Base-by-base conservation (phyloP, 2,888 invertebrate species). In the Chloromyia formosa region DNA sequence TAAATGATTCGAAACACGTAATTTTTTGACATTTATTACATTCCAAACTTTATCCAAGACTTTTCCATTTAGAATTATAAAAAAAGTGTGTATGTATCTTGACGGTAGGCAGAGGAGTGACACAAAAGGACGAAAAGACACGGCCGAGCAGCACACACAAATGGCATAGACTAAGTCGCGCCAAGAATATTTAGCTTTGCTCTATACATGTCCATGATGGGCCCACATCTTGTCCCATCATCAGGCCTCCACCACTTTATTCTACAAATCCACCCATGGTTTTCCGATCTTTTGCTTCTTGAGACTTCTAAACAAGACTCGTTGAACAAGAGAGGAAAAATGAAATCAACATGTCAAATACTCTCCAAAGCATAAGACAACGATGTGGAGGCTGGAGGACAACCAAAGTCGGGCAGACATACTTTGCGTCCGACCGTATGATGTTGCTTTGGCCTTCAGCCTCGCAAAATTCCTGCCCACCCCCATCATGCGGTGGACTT, bases 21-120 rank as follows among this genome's bases (percentile, higher is more conserved):
- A 77, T 77, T 78, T 78, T 77, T 76, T 75, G 78, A 78, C 79
- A 79, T 78, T 78, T 79, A 79, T 79, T 79, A 78, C 78, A 79
- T 79, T 79, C 78, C 76, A 77, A 74, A 77, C 78, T 78, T 74
- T 77, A 77, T 74, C 76, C 73, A 75, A 69, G 73, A 68, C 66
- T 74, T 49, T 71, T 42, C 73, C 75, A 75, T 66, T 74, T 74
- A 76, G 73, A 74, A 76, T 74, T 76, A 76, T 74, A 76, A 58
- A 71, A 58, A 74, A 73, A n/a, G 60, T 75, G 16, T 23, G 18
- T 35, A 7, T 35, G 9, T 62, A 18, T 14, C 60, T 23, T 23
- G 40, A 18, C 40, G 9, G 16, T 16, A 56, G 22, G 18, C 10
- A 20, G 2, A 20, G 64, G 14, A 64, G 18, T 42, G 45, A 22